phyloP scores from a whole-genome alignment of 53 echinoderm and acorn worm species.

The Patiria pectinifera region DNA sequence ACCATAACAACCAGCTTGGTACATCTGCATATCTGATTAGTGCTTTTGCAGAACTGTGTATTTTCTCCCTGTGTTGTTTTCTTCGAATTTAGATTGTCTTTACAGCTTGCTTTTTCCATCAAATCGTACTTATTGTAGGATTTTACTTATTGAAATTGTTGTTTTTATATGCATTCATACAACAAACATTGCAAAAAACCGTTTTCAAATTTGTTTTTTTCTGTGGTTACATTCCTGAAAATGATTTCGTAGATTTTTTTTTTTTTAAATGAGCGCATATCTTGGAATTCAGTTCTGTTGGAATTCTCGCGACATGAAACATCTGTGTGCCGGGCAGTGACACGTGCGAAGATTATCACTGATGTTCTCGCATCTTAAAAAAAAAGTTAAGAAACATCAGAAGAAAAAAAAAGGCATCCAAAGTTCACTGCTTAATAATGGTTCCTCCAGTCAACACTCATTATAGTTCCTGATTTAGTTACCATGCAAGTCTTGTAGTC shows the following conservation, averaged over 20 bases:
- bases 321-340: neutral
- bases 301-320: neutral
- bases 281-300: neutral
- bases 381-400: neutral
- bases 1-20: constrained; percentile 1
- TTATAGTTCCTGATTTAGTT: neutral
- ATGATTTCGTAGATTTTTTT: neutral
- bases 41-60: neutral
- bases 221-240: too few species aligned
- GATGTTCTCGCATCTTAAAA: neutral
- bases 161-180: too few species aligned
- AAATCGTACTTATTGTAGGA: too few species aligned
- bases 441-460: neutral
- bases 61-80: neutral
- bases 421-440: neutral
- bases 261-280: neutral
- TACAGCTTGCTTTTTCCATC: too few species aligned
- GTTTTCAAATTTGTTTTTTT: too few species aligned
- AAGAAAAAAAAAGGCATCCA: neutral
- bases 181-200: too few species aligned
- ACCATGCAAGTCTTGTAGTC: neutral
- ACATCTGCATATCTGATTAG: neutral
- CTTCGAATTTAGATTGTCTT: too few species aligned
- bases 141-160: too few species aligned
- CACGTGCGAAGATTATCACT: neutral